Evolutionary conservation across 2,888 invertebrate species (phyloP).

Genomic region (Apodemia duryi): DNA sequence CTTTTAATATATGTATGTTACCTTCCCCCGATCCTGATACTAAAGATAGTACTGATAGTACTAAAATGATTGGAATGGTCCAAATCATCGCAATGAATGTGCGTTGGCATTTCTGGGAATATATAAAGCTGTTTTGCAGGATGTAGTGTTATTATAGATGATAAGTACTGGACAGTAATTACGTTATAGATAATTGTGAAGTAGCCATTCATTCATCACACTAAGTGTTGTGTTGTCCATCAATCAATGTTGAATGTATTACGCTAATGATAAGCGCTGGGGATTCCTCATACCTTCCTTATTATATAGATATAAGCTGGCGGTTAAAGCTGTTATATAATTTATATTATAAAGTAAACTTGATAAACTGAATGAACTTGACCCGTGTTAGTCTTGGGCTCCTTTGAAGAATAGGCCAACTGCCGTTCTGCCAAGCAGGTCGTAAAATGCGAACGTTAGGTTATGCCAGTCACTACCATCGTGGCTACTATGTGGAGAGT

Average conservation of each 20-base stretch:
- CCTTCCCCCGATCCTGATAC: slow-evolving; percentile 53
- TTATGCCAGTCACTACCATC: too few species aligned
- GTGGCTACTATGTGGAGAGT: too few species aligned
- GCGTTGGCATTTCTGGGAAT: slow-evolving; percentile 26
- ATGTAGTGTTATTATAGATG: slow-evolving; percentile 46
- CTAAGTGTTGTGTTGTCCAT: not conserved
- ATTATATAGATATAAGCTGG: not conserved
- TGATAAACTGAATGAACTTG: too few species aligned
- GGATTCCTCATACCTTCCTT: not conserved
- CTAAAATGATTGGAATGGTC: slow-evolving; percentile 29
- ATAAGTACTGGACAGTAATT: slow-evolving; percentile 40
- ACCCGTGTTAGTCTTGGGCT: too few species aligned
- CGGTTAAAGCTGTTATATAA: not conserved
- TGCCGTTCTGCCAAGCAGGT: too few species aligned
- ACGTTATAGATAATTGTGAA: not conserved
- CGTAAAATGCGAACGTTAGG: too few species aligned
- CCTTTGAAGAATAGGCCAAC: too few species aligned
- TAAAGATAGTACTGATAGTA: slow-evolving; percentile 43
- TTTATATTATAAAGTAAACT: not conserved
- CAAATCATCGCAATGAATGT: slow-evolving; percentile 40
- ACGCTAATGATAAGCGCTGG: not conserved
- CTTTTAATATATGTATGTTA: slow-evolving; percentile 62
- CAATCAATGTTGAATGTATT: not conserved
- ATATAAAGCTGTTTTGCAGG: slow-evolving; percentile 50
- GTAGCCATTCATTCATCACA: not conserved